These are phyloP conservation scores for Rotaria socialis DNA, from an alignment of 2,888 invertebrate species.

Conservation along the genomic window DNA sequence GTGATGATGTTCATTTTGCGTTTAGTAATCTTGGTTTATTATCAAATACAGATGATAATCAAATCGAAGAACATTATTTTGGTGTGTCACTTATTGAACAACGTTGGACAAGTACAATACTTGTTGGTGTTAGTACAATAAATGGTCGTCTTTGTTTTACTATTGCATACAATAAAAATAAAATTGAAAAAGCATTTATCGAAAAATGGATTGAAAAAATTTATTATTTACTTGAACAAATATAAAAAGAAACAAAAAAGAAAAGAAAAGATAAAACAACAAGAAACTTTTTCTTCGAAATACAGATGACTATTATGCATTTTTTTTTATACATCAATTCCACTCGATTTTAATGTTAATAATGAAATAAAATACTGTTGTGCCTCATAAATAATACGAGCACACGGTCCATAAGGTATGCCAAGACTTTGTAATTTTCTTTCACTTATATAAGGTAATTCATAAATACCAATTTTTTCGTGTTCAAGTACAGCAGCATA, in stretches of 20 bases:
- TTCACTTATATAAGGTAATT: conserved; percentile 81
- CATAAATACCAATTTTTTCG: conserved; percentile 77
- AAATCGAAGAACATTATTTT: conserved; percentile 27
- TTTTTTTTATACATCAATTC: conserved; percentile 26
- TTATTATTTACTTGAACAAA: conserved; percentile 18
- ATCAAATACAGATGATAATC: background rate
- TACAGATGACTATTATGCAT: background rate
- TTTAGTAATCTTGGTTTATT: conserved; percentile 33
- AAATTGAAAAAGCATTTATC: background rate
- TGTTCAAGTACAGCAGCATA: conserved; percentile 76
- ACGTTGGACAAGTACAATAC: conserved; percentile 24
- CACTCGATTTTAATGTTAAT: conserved; percentile 36
- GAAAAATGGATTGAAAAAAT: conserved; percentile 26
- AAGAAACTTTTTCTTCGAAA: background rate
- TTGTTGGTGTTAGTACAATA: conserved; percentile 18
- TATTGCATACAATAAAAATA: background rate
- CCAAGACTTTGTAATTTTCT: conserved; percentile 80
- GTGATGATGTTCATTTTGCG: background rate
- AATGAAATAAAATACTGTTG: conserved; percentile 34
- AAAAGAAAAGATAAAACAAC: background rate
- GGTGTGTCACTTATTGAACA: conserved; percentile 29
- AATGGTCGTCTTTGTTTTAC: conserved; percentile 21
- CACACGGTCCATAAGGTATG: conserved; percentile 80
- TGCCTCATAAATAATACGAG: conserved; percentile 66
- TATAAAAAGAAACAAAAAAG: background rate